Percentiles rank a stretch among this genome's conserved stretches.
phyloP scores from a whole-genome alignment of 2,113 vertebrate genomes.

The Athene cunicularia region DNA sequence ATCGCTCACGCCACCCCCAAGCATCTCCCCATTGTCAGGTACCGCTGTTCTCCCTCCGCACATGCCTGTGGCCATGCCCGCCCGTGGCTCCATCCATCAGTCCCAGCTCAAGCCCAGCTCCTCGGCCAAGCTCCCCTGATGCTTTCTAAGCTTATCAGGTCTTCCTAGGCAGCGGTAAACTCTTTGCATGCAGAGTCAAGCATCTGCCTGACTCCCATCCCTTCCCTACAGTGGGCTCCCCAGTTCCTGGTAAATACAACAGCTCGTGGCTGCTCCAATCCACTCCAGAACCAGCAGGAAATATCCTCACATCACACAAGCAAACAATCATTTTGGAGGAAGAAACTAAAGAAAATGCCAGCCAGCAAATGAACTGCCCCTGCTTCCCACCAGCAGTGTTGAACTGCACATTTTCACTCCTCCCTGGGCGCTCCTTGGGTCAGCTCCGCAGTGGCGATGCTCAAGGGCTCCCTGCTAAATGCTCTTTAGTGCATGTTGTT shows the following conservation, averaged over 20 bases:
- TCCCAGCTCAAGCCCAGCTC: not conserved
- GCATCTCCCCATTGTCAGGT: not conserved
- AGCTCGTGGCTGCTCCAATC: not conserved
- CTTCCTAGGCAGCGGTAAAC: not conserved
- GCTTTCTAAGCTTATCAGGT: not conserved
- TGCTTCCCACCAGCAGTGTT: not conserved
- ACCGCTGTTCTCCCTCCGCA: not conserved
- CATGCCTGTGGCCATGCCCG: not conserved
- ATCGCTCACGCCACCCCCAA: rapidly evolving
- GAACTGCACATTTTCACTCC: not conserved
- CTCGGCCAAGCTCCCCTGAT: too few relatives aligned
- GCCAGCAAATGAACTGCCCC: not conserved
- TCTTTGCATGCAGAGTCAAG: too few relatives aligned
- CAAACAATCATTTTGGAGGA: not conserved
- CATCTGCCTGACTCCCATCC: not conserved
- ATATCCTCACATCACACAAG: too few relatives aligned
- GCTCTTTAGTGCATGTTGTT: not conserved
- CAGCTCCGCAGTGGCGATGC: not conserved
- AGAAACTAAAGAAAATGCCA: not conserved
- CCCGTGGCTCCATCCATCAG: rapidly evolving
- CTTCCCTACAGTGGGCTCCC: not conserved
- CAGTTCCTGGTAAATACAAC: not conserved
- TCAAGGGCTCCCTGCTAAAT: not conserved
- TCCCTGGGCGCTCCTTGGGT: too few relatives aligned
- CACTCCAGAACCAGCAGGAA: not conserved